A percentile compares a stretch with the other conserved stretches of the same genome.
phyloP scores from a whole-genome alignment of 92 coral and sea anemone genomes.

The Pocillopora meandrina region DNA sequence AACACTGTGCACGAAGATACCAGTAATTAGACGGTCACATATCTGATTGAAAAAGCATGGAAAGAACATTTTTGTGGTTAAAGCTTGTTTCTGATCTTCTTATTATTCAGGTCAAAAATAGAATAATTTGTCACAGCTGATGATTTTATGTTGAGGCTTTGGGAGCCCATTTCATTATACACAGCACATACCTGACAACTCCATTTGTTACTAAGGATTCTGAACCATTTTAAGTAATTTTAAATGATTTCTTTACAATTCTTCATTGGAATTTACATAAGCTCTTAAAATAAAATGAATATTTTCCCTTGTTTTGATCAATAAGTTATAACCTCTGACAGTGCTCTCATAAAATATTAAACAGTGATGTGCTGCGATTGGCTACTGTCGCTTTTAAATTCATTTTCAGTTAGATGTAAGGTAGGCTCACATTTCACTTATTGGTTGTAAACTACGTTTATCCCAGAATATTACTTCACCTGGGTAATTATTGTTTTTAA shows the following conservation, averaged over 20 bases:
- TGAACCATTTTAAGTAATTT: conserved; percentile 16
- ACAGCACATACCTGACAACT: not conserved
- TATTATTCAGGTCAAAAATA: conserved; percentile 3
- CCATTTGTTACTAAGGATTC: not conserved
- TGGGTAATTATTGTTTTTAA: conserved; percentile 18
- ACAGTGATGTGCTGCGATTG: conserved; percentile 52
- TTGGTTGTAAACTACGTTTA: not conserved
- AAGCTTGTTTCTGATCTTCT: not conserved
- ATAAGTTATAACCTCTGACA: conserved; percentile 22
- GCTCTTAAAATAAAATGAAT: not conserved
- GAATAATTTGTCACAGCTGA: conserved; percentile 15
- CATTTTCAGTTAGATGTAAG: conserved; percentile 74
- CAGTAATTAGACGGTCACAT: not conserved
- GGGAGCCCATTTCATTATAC: conserved; percentile 1
- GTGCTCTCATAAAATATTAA: conserved; percentile 33
- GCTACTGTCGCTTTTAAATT: conserved; percentile 70
- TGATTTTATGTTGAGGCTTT: not conserved
- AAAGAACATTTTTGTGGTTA: conserved; percentile 8
- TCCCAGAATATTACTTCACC: conserved; percentile 28
- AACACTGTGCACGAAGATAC: not conserved
- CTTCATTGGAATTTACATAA: not conserved
- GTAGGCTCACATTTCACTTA: conserved; percentile 32
- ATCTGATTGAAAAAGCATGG: conserved; percentile 3
- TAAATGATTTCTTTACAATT: conserved; percentile 10
- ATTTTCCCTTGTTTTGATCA: conserved; percentile 11